These are phyloP conservation scores for Branchellion lobata DNA, from an alignment of 2,888 invertebrate species.

Conservation along the genomic window DNA sequence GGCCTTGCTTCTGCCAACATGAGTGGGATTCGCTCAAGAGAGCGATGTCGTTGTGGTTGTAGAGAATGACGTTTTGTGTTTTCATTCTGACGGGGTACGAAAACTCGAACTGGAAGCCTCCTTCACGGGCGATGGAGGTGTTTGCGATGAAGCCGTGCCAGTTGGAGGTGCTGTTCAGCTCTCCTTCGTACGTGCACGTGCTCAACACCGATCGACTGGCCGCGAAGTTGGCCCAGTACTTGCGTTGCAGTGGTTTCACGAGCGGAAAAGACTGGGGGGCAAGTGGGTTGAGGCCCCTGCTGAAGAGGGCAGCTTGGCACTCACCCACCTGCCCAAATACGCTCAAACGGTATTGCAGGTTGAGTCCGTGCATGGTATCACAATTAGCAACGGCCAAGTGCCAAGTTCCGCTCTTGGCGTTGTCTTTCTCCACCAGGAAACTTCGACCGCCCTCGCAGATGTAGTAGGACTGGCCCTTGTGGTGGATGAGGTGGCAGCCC, in stretches of 20 bases:
- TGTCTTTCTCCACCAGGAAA: conserved; percentile 34
- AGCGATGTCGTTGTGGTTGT: conserved; percentile 47
- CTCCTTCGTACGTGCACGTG: conserved; percentile 47
- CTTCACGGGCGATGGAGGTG: conserved; percentile 48
- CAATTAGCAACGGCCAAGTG: conserved; percentile 52
- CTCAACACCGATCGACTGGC: neutral
- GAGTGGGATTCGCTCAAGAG: conserved; percentile 43
- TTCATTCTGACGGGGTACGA: conserved; percentile 49
- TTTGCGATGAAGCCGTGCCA: conserved; percentile 53
- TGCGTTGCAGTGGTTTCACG: conserved; percentile 10
- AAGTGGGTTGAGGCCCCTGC: neutral
- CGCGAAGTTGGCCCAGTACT: neutral
- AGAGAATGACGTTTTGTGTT: conserved; percentile 50
- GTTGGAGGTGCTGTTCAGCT: conserved; percentile 48
- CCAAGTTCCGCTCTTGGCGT: conserved; percentile 47
- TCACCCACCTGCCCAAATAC: conserved; percentile 51
- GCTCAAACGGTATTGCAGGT: conserved; percentile 49
- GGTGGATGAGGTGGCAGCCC: conserved; percentile 50
- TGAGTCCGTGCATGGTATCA: conserved; percentile 49
- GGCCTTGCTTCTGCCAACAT: conserved; percentile 51
- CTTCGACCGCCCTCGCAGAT: conserved; percentile 52
- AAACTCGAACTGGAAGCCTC: conserved; percentile 50
- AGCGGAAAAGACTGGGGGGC: conserved; percentile 8
- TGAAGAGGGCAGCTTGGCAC: conserved; percentile 43
- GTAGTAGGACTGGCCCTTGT: conserved; percentile 48